A percentile compares a stretch with the other conserved stretches of the same genome.
Evolutionary conservation across 1,140 invertebrate genomes (phyloP).

Genomic region (Octopus bimaculoides): DNA sequence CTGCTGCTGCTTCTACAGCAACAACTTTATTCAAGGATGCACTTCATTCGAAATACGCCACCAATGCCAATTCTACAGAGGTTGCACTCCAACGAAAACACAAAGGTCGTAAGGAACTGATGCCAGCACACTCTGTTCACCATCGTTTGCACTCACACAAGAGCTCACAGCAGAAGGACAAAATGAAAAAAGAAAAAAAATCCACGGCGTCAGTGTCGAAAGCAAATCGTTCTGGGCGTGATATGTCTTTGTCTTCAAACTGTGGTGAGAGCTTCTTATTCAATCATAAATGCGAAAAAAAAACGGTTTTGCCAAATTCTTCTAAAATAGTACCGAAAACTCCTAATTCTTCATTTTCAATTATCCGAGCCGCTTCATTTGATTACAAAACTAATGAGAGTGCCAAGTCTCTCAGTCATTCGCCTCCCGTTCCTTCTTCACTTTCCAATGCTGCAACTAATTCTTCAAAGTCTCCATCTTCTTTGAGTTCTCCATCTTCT

Average conservation of each 20-base stretch:
- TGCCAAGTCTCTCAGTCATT: neutral
- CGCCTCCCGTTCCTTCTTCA: neutral
- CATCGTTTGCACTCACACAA: neutral
- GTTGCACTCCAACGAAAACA: neutral
- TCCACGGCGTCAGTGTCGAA: neutral
- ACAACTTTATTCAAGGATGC: too few relatives aligned
- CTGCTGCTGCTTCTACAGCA: too few relatives aligned
- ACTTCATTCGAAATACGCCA: too few relatives aligned
- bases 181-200: neutral
- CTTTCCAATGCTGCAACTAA: neutral
- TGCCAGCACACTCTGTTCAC: neutral
- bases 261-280: neutral
- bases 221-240: neutral
- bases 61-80: too few relatives aligned
- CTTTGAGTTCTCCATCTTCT: too few relatives aligned
- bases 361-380: constrained; percentile 7
- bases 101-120: neutral
- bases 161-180: neutral
- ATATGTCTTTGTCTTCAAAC: neutral
- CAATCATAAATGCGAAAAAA: neutral
- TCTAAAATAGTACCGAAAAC: constrained; percentile 6
- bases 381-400: neutral
- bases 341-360: constrained; percentile 10
- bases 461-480: too few relatives aligned
- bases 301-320: neutral